Percentiles rank a stretch among this genome's conserved stretches.
Evolutionary conservation across 2,797 vertebrate species (phyloP).

Genomic region (Rousettus madagascariensis): DNA sequence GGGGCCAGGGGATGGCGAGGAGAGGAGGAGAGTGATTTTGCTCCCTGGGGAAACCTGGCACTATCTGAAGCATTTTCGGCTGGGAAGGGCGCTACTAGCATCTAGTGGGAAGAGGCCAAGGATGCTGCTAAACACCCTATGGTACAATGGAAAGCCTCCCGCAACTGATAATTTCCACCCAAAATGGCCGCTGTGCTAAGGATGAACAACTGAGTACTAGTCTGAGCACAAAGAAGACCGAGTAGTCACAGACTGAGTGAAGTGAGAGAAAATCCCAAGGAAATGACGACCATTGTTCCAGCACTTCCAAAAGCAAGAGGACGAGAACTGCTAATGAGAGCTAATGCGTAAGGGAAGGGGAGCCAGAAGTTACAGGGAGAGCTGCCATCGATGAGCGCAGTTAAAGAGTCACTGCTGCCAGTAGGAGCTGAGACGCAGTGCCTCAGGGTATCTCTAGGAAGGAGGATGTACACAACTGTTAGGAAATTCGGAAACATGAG

Average conservation of each 20-base stretch:
- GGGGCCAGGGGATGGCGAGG: too few relatives aligned
- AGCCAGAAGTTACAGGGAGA: background rate
- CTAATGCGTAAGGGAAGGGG: background rate
- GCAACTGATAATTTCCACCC: fast-evolving
- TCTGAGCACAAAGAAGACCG: background rate
- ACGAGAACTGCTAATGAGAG: background rate
- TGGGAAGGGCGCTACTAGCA: background rate
- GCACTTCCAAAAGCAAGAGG: background rate
- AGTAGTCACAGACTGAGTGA: background rate
- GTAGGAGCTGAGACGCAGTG: background rate
- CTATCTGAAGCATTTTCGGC: background rate
- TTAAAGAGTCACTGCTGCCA: fast-evolving
- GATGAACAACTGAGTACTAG: background rate
- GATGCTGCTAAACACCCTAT: background rate
- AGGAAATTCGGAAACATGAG: background rate
- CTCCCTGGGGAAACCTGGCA: background rate
- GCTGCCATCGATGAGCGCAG: background rate
- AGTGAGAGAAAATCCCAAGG: background rate
- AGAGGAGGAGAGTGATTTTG: too few relatives aligned
- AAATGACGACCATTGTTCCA: background rate
- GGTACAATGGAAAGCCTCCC: background rate
- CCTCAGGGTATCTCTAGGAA: background rate
- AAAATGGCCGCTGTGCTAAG: background rate
- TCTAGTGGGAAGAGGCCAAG: background rate
- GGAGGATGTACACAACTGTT: background rate